Conservation (phyloP, 2,113 vertebrate species). For the Dryoscopus gambensis region DNA sequence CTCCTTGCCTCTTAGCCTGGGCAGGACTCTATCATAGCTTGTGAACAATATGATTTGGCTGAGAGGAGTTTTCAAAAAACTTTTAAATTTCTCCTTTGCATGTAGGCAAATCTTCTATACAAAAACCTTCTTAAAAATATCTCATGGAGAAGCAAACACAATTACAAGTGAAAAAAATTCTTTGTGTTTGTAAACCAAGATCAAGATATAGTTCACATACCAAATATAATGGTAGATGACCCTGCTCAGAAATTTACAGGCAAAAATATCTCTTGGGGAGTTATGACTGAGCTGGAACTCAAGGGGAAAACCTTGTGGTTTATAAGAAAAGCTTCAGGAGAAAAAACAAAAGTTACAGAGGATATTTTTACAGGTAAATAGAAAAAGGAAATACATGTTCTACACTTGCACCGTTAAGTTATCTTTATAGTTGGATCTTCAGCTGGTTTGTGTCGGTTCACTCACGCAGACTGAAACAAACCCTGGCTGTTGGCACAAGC, state of each 20-base stretch:
- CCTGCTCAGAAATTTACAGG: neutral
- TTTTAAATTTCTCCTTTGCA: neutral
- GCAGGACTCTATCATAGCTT: neutral
- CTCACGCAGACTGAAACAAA: neutral
- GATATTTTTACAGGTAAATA: neutral
- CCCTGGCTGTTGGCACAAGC: neutral
- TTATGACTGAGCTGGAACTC: neutral
- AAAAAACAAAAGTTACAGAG: neutral
- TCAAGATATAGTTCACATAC: neutral
- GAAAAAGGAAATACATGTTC: neutral
- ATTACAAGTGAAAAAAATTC: neutral
- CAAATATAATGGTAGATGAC: neutral
- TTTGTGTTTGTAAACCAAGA: neutral
- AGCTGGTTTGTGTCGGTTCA: neutral
- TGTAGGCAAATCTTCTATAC: neutral
- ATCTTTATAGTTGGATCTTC: neutral
- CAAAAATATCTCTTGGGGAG: neutral
- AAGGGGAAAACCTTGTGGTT: neutral
- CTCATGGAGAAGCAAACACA: neutral
- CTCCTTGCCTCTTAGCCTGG: neutral
- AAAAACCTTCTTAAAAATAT: neutral
- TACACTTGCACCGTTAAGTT: neutral
- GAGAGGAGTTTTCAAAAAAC: neutral
- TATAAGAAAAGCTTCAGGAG: neutral
- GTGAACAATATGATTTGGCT: neutral